Evolutionary conservation across 2,888 invertebrate species (phyloP).

Genomic region (Tiliacea aurago): DNA sequence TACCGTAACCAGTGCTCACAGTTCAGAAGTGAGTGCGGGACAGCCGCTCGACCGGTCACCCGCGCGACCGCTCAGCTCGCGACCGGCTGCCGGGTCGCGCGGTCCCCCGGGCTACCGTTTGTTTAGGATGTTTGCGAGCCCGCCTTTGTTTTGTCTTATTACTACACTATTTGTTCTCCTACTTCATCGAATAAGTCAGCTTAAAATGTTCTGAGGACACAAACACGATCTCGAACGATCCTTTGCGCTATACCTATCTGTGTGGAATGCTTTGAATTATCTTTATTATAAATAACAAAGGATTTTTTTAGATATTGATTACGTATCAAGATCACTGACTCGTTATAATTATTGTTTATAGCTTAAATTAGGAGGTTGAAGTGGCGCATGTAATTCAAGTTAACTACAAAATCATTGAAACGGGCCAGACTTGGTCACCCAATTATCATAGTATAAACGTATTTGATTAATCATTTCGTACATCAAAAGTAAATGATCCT

Average conservation of each 20-base stretch:
- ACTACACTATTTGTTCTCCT: conserved; percentile 67
- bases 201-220: conserved; percentile 62
- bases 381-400: background rate
- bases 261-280: conserved; percentile 36
- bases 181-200: conserved; percentile 69
- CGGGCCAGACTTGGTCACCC: too few relatives aligned
- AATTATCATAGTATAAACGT: background rate
- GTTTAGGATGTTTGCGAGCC: conserved; percentile 74
- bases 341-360: background rate
- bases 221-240: conserved; percentile 56
- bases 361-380: too few relatives aligned
- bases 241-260: conserved; percentile 45
- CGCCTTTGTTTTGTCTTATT: conserved; percentile 68
- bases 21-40: conserved; percentile 3
- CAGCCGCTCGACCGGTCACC: conserved; percentile 4
- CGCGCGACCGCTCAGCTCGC: conserved; percentile 19
- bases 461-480: conserved; percentile 7
- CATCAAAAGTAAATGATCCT: conserved; percentile 9
- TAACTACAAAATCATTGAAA: background rate
- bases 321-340: background rate
- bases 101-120: conserved; percentile 65
- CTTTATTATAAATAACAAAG: conserved; percentile 28
- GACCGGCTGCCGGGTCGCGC: conserved; percentile 12
- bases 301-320: conserved; percentile 3
- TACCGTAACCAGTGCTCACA: background rate